Evolutionary conservation across 64 coral and sea anemone species (phyloP), one percentile per base, ranked within the genome.

Genomic region (Pocillopora verrucosa): DNA sequence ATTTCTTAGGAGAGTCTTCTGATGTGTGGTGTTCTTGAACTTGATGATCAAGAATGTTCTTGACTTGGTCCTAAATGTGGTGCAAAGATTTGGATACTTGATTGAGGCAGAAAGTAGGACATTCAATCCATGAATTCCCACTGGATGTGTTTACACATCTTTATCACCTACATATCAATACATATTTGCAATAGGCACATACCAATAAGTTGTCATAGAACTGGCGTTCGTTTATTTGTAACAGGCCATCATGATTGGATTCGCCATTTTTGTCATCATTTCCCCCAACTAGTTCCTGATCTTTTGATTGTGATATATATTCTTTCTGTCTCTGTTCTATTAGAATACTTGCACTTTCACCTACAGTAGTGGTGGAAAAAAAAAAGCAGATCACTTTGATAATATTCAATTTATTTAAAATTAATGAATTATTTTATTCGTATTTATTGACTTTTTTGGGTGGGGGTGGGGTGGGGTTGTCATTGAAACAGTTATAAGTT

Each of bases 201-300:
- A 96, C 94, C 77, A 96, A 65, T 14, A 96, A 79, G 45, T 93
- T 93, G 70, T 93, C 94, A 58, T 96, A 96, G 41, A 96, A 96
- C 70, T 90, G 83, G 56, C 74, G 75, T 61, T 96, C 94, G 58
- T 96, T 93, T 76, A 80, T 93, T 13, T 82, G 82, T 14, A 96
- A 63, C 58, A 96, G 76, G 38, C 77, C 88, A 20, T 73, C 91
- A 73, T 86, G 73, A 19, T 74, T 92, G 41, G 76, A 76, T 83
- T 81, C 38, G n/a, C 38, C 56, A 17, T n/a, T 22, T 15, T 13
- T 58, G 63, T 65, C 58, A 57, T 75, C 56, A 26, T 77, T 1
- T 10, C 65, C 59, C 19, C 13, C 36, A 0, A 36, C 25, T 15
- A 11, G 19, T 25, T 83, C 67, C n/a, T 83, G 35, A 30, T 77